Evolutionary conservation across 2,113 vertebrate genomes (phyloP), one percentile per base, ranked within the genome.

Genomic region (Cinclus cinclus): DNA sequence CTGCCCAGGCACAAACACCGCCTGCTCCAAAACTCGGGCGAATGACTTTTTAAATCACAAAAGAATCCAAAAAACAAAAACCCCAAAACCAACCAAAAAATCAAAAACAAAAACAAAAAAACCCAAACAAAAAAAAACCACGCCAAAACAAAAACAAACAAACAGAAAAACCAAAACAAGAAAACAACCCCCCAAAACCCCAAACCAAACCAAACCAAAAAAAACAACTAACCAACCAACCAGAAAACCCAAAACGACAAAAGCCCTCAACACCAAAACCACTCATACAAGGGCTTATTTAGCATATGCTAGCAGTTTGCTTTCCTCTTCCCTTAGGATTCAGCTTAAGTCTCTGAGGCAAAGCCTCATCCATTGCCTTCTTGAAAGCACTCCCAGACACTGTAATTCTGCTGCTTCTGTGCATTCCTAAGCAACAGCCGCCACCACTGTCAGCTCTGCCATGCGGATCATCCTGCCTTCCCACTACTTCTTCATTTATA

Each of bases 351-450:
- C 35, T 73, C n/a, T 68, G 69, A 84, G 58, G 60, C 63, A 85
- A 78, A 87, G 39, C 13, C 47, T 37, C 65, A 85, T 69, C 47
- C 52, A 18, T 22, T 56, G 49, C 49, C 89, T 44, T 85, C 58
- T n/a, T 24, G 62, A 87, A 79, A 87, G 65, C 20, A 31, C 49
- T 82, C 64, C 35, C 82, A 89, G 75, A 41, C 46, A n/a, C 41
- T 53, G 28, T 71, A 89, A 56, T 71, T 85, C 58, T 79, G 24
- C 78, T 87, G 63, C 35, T 74, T 13, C 64, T 30, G 19, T 71
- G 73, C 75, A 94, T 95, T 95, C 92, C 92, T 82, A 91, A 81
- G 87, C 93, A 93, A 87, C 81, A 91, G 65, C 74, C 49, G 1
- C 62, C 75, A 91, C 37, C 67, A 44, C 89, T 71, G 55, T 65